Percentiles rank a stretch among this genome's conserved stretches.
Evolutionary conservation across 1,140 invertebrate genomes (phyloP).

Genomic region (Listronotus bonariensis): DNA sequence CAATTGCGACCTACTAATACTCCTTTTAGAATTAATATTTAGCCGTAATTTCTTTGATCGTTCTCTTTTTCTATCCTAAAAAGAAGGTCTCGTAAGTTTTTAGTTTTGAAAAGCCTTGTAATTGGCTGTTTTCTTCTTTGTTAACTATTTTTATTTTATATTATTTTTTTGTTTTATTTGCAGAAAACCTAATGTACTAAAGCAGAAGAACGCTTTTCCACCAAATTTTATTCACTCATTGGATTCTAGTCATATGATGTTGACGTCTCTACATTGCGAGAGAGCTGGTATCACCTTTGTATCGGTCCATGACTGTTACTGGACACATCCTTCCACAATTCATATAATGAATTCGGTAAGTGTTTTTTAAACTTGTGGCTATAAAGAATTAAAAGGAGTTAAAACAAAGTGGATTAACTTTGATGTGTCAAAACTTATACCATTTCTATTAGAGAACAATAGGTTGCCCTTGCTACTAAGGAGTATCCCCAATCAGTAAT

Average conservation of each 20-base stretch:
- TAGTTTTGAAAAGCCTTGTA: no score
- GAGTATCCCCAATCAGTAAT: not conserved
- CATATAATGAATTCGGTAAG: constrained; percentile 87
- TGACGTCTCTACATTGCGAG: constrained; percentile 89
- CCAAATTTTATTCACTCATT: constrained; percentile 99
- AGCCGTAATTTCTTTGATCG: no score
- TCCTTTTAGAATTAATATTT: no score
- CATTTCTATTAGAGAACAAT: constrained; percentile 1
- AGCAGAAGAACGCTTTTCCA: constrained; percentile 97
- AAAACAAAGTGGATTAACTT: no score
- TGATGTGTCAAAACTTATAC: no score
- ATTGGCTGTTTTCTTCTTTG: no score
- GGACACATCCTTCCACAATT: constrained; percentile 93
- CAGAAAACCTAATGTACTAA: constrained; percentile 83
- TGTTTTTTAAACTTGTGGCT: constrained; percentile 15
- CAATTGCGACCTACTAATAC: no score
- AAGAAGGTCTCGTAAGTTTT: no score
- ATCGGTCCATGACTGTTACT: constrained; percentile 98
- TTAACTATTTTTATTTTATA: not conserved
- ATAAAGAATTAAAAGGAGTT: no score
- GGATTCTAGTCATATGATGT: constrained; percentile 99
- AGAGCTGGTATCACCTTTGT: constrained; percentile 85
- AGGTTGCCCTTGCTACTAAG: not conserved
- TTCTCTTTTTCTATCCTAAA: no score
- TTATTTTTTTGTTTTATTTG: constrained; percentile 39